Base-by-base conservation (phyloP, 2,113 vertebrate species). In the Morone saxatilis region DNA sequence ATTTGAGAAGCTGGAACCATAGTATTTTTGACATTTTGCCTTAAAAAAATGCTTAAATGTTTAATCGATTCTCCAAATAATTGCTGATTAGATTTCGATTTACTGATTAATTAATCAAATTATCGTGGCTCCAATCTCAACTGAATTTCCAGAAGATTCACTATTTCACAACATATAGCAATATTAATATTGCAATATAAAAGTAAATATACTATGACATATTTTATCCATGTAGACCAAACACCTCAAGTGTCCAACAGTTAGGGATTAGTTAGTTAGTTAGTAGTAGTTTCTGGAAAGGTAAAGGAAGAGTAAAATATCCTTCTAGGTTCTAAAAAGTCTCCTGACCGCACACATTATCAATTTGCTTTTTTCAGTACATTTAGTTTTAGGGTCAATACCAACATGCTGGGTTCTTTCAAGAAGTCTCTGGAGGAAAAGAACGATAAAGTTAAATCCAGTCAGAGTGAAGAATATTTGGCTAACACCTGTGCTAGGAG, bases 401-500 rank as follows among this genome's bases (percentile, higher is more conserved):
- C 31, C 22, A 12, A 51, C 31, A 62, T 5, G 38, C 4, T 22
- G 16, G n/a, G 12, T 25, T 31, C 31, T 31, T 31, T 31, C 31
- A 4, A 19, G 4, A 4, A 19, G 6, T 20, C 22, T 62, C 14
- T 54, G 54, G 22, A 38, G 22, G 5, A 47, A 20, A 31, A 31
- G 31, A 31, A 31, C 31, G 31, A 31, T 31, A 31, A 31, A 13
- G 45, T 47, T 12, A 70, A 54, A 20, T 80, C 19, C 19, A 45
- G 68, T 60, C 38, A 60, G 13, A 67, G 11, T 19, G 36, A 83
- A 47, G 13, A 62, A 51, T 38, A 76, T 57, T 70, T 53, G 25
- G 22, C 40, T 4, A 20, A 60, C 14, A 40, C 36, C 19, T 57
- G 45, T 51, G 19, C n/a, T 36, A 60, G 9, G 54, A 67, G 53